A percentile compares a stretch with the other conserved stretches of the same genome.
These are phyloP conservation scores for Pipistrellus pipistrellus DNA, from an alignment of 2,797 vertebrate genomes.

Conservation along the genomic window DNA sequence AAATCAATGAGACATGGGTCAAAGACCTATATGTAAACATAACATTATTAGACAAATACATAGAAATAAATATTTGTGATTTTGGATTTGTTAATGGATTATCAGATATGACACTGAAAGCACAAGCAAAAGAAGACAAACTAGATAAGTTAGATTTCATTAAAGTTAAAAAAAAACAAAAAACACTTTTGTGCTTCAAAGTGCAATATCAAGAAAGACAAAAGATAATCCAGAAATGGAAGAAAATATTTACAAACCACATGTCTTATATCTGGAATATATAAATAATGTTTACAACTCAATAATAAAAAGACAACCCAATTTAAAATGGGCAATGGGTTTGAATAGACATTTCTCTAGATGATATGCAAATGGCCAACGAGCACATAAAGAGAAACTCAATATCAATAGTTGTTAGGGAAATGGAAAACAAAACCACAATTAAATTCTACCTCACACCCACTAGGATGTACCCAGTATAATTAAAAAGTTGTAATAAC, in stretches of 20 bases:
- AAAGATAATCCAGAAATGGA: neutral
- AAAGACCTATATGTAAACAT: neutral
- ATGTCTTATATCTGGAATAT: constrained; percentile 11
- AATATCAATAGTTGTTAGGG: neutral
- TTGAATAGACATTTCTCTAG: neutral
- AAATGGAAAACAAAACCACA: constrained; percentile 34
- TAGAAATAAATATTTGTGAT: neutral
- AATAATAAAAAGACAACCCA: neutral
- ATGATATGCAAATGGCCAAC: neutral
- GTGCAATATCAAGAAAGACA: neutral
- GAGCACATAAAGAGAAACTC: neutral
- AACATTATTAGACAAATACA: constrained; percentile 29
- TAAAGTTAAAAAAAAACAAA: constrained; percentile 23
- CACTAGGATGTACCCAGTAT: neutral
- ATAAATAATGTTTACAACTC: neutral
- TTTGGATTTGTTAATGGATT: constrained; percentile 15
- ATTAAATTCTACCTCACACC: neutral
- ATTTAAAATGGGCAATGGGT: neutral
- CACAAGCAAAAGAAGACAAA: constrained; percentile 25
- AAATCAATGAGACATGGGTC: constrained; percentile 13
- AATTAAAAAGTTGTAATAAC: neutral
- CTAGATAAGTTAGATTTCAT: neutral
- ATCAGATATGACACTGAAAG: neutral
- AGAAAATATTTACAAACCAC: constrained; percentile 44
- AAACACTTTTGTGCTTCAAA: neutral